Evolutionary conservation across 2,113 vertebrate genomes (phyloP), one percentile per base, ranked within the genome.

Genomic region (Irena cyanogastra): DNA sequence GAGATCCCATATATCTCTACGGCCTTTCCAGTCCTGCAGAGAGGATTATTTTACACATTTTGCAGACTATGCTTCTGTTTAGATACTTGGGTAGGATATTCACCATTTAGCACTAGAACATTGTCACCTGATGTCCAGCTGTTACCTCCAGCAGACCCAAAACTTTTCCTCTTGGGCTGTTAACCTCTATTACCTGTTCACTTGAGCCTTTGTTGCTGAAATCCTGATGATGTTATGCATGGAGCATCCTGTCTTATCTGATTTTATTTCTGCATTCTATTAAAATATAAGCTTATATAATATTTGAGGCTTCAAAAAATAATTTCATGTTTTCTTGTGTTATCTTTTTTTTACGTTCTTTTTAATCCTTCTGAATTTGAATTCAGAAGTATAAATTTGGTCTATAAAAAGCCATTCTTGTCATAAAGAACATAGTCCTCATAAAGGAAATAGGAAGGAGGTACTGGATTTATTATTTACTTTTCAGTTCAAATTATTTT

Each of bases 351-450:
- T 60, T 41, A 28, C 1, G 4, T 65, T 83, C 72, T 65, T 77
- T 61, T 76, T 72, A 13, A 26, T 63, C 42, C 57, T 79, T 71
- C 53, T 64, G 49, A 61, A 70, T 77, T 66, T 69, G 18, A 90
- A 86, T 74, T 77, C 42, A 83, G 66, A 90, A 80, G 39, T 42
- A 69, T 63, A 80, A 76, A 91, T 89, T 69, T 63, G n/a, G n/a
- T 70, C 18, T 74, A 66, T 70, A 89, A 82, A 95, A 83, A 91
- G 28, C 28, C 45, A 10, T 76, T 88, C 5, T 45, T 85, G 42
- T 66, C 66, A 83, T 42, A 89, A 83, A 65, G 54, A 87, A 49
- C 21, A 12, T 6, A 39, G 21, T 39, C 45, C 20, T 21, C 49
- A 22, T 75, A 61, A 84, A 64, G 19, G n/a, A 87, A 90, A 57